Evolutionary conservation across 2,113 vertebrate genomes (phyloP).

Genomic region (Ammospiza nelsoni): DNA sequence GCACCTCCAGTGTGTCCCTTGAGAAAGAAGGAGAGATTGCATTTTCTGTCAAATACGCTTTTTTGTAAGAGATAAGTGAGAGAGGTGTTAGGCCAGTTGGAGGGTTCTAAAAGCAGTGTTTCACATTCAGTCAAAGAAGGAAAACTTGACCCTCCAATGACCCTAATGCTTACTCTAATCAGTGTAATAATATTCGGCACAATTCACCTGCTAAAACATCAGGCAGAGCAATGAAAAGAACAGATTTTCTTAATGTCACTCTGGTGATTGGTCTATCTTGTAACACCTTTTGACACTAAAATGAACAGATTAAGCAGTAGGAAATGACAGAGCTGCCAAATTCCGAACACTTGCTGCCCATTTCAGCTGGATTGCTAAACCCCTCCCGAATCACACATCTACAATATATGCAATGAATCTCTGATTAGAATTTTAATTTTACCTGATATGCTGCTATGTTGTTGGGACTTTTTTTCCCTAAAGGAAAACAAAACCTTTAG

Average conservation of each 20-base stretch:
- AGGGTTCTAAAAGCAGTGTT: background rate
- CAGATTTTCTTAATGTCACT: slow-evolving; percentile 8
- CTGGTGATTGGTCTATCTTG: background rate
- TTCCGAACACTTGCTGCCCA: background rate
- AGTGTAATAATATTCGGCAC: background rate
- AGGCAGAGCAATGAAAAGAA: background rate
- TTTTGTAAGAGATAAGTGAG: background rate
- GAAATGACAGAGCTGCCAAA: background rate
- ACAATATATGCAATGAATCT: background rate
- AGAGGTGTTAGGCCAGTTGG: background rate
- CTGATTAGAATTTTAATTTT: background rate
- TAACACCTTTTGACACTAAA: slow-evolving; percentile 29
- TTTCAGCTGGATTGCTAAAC: background rate
- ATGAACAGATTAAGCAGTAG: background rate
- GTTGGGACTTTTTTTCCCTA: fast-evolving
- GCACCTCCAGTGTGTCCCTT: background rate
- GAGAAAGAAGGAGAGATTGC: background rate
- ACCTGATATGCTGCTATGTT: background rate
- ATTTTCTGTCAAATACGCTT: background rate
- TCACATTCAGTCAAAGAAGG: background rate
- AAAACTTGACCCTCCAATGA: background rate
- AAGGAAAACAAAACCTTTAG: background rate
- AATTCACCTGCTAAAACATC: background rate
- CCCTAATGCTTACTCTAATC: background rate
- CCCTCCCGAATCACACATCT: background rate